Conservation (phyloP, 2,113 vertebrate genomes). For the Todiramphus saurophagus region DNA sequence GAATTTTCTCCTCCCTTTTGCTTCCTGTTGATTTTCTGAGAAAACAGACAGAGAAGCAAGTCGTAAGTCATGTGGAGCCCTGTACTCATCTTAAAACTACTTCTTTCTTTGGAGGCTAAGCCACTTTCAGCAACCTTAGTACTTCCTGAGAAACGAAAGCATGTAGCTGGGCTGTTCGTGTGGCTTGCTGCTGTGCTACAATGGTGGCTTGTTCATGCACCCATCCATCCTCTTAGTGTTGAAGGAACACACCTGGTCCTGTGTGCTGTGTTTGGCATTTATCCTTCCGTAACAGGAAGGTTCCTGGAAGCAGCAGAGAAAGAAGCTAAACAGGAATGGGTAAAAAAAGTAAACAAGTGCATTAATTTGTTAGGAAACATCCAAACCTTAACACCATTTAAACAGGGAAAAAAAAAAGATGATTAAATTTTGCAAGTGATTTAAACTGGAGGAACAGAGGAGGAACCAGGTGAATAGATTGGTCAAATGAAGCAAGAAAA, state of each 20-base stretch:
- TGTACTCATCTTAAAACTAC: not conserved
- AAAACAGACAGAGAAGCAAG: not conserved
- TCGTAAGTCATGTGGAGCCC: not conserved
- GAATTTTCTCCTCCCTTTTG: not conserved
- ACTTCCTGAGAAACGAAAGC: not conserved
- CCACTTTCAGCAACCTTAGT: not conserved
- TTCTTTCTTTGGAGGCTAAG: not conserved
- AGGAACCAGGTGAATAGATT: not conserved
- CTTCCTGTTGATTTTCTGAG: not conserved
- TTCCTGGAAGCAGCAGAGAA: not conserved
- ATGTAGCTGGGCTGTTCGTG: not conserved
- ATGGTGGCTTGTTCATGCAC: not conserved
- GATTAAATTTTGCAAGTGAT: not conserved
- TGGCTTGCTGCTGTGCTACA: not conserved
- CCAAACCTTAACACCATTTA: not conserved
- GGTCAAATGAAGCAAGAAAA: not conserved
- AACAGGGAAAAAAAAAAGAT: not conserved
- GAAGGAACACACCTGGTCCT: conserved; percentile 16
- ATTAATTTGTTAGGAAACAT: not conserved
- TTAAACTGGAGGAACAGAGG: not conserved
- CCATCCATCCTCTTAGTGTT: not conserved
- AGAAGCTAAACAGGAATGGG: not conserved
- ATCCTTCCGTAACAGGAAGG: accelerated
- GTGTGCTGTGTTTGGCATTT: not conserved
- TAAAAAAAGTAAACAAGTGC: not conserved